These are phyloP conservation scores for Vesta saturnalis DNA, from an alignment of 2,888 invertebrate species.

Conservation along the genomic window DNA sequence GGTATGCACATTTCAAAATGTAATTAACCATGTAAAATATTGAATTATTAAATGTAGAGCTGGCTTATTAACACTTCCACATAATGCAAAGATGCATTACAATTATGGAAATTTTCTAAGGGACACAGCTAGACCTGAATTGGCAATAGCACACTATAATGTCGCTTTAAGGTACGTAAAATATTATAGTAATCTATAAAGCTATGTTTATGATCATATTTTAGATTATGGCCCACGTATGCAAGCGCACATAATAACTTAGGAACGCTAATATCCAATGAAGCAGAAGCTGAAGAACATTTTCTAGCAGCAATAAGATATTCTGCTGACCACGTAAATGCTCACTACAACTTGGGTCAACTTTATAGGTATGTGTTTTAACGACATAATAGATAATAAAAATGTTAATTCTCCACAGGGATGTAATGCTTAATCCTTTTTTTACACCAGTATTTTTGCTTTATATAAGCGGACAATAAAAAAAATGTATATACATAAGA, in stretches of 20 bases:
- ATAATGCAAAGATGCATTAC: constrained; percentile 91
- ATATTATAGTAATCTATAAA: not conserved
- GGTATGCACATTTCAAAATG: constrained; percentile 63
- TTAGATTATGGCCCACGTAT: constrained; percentile 84
- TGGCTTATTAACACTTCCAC: constrained; percentile 80
- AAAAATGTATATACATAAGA: not conserved
- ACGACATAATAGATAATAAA: not conserved
- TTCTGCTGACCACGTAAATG: constrained; percentile 81
- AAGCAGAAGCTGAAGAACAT: constrained; percentile 77
- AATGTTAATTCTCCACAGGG: not conserved
- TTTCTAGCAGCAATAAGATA: constrained; percentile 79
- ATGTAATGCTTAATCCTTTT: not conserved
- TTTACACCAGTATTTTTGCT: not conserved
- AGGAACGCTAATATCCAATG: constrained; percentile 77
- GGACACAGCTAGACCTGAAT: constrained; percentile 76
- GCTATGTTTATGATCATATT: constrained; percentile 44
- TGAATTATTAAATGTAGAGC: constrained; percentile 68
- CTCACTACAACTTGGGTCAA: constrained; percentile 86
- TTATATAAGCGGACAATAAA: not conserved
- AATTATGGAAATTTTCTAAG: constrained; percentile 88
- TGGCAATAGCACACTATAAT: constrained; percentile 81
- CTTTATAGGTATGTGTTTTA: constrained; percentile 74
- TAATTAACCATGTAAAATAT: not conserved
- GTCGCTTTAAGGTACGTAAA: constrained; percentile 79
- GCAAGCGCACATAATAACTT: constrained; percentile 90